Percentiles rank a stretch among this genome's conserved stretches.
These are phyloP conservation scores for Pterophyllum scalare DNA, from an alignment of 2,113 vertebrate genomes.

Conservation along the genomic window DNA sequence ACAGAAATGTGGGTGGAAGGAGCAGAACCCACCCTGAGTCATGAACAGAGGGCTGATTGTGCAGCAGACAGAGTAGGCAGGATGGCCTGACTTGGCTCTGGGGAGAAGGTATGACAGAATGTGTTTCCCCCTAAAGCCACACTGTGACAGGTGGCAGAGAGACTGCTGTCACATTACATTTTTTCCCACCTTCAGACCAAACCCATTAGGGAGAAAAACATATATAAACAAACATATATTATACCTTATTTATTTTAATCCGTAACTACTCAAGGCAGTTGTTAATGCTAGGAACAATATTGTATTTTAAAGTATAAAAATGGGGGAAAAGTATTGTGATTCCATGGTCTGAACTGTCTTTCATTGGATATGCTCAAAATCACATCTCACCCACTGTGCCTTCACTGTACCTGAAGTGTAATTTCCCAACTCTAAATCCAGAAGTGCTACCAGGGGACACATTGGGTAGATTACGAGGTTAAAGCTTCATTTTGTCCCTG, in stretches of 20 bases:
- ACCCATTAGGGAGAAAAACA: conserved; percentile 25
- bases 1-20: conserved; percentile 72
- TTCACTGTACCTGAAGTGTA: conserved; percentile 70
- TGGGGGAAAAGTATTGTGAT: conserved; percentile 31
- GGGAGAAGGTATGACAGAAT: conserved; percentile 43
- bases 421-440: conserved; percentile 82
- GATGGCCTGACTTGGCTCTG: conserved; percentile 37
- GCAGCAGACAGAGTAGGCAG: conserved; percentile 61
- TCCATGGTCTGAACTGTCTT: conserved; percentile 58
- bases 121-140: conserved; percentile 61
- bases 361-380: conserved; percentile 53
- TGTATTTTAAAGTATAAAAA: conserved; percentile 33
- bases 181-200: conserved; percentile 3
- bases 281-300: conserved; percentile 1
- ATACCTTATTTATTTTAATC: conserved; percentile 14
- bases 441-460: conserved; percentile 79
- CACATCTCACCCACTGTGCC: conserved; percentile 54
- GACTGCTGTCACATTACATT: conserved; percentile 67
- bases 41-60: conserved; percentile 81
- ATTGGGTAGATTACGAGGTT: conserved; percentile 85
- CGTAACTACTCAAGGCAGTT: conserved; percentile 15
- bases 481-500: conserved; percentile 87
- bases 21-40: conserved; percentile 75
- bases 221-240: conserved; percentile 45
- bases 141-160: conserved; percentile 75